Evolutionary conservation across 1,140 invertebrate species (phyloP).

Genomic region (Neodiprion fabricii): DNA sequence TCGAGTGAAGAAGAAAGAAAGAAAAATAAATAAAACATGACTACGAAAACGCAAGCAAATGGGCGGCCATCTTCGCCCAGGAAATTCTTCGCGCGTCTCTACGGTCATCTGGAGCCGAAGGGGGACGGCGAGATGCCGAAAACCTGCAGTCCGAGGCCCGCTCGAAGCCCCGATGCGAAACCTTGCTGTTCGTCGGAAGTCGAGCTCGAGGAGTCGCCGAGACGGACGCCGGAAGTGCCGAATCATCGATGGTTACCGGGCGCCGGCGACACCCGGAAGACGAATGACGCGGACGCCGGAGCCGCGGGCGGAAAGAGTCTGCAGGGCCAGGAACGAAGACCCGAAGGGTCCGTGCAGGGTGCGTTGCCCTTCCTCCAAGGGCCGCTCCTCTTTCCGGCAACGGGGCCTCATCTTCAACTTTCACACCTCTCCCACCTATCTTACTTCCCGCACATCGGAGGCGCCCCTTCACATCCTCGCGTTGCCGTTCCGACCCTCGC

Average conservation of each 20-base stretch:
- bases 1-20: background rate
- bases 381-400: constrained; percentile 35
- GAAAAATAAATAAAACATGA: constrained; percentile 33
- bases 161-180: background rate
- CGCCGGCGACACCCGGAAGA: background rate
- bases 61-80: constrained; percentile 68
- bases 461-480: constrained; percentile 34
- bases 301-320: background rate
- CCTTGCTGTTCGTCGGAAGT: constrained; percentile 12
- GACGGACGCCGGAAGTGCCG: background rate
- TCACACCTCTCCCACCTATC: constrained; percentile 38
- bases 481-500: constrained; percentile 18
- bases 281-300: background rate
- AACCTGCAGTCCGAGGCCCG: background rate
- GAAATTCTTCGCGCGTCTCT: constrained; percentile 71
- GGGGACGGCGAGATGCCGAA: constrained; percentile 26
- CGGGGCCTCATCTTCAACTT: constrained; percentile 32
- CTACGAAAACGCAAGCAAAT: constrained; percentile 35
- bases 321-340: constrained; percentile 12
- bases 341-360: constrained; percentile 20
- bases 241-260: background rate
- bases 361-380: constrained; percentile 22
- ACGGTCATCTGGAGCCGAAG: constrained; percentile 66
- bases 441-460: constrained; percentile 35
- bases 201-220: constrained; percentile 13